Evolutionary conservation across 2,113 vertebrate species (phyloP).

Genomic region (Strigops habroptila): DNA sequence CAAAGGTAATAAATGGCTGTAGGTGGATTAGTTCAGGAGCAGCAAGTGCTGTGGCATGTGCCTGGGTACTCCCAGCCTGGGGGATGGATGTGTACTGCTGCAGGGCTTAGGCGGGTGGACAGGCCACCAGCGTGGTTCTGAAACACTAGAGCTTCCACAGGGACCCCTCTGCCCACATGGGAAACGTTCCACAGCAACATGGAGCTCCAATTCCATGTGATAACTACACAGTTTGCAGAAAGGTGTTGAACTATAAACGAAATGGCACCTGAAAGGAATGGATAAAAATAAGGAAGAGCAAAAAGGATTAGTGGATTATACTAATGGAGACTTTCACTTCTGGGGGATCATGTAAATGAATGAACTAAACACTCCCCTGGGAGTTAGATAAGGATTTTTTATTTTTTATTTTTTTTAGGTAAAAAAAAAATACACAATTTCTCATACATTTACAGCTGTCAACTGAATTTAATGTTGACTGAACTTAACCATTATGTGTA

Average conservation of each 20-base stretch:
- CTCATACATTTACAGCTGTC: background rate
- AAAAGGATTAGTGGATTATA: background rate
- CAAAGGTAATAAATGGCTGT: background rate
- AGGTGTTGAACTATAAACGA: background rate
- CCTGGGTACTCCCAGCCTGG: background rate
- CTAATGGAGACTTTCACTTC: background rate
- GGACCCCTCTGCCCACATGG: background rate
- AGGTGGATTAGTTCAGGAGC: background rate
- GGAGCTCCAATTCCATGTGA: accelerated
- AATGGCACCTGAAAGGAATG: background rate
- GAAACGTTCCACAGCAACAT: background rate
- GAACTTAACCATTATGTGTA: background rate
- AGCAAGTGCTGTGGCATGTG: background rate
- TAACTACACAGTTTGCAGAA: background rate
- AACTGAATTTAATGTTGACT: no score
- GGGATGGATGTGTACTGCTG: accelerated
- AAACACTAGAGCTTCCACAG: accelerated
- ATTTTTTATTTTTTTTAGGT: background rate
- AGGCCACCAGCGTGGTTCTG: background rate
- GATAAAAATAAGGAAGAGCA: background rate
- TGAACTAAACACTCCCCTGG: background rate
- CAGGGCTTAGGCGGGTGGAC: background rate
- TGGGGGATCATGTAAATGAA: background rate
- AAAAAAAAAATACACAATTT: background rate
- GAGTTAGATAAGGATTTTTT: no score